Conservation (phyloP, 2,888 invertebrate species). For the Mycalesis mineus region DNA sequence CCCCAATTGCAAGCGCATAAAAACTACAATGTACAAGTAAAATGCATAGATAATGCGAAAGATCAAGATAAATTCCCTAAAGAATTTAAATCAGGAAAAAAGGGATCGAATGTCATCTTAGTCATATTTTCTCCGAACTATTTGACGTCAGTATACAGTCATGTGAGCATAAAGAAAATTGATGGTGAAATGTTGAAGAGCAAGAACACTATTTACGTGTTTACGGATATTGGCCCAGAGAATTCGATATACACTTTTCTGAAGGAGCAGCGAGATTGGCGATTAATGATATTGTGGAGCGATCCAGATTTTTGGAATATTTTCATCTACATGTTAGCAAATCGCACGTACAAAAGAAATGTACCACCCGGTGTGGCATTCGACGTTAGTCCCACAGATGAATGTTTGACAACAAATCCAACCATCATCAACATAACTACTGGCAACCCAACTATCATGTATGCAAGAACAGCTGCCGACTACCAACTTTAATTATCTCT, state of each 20-base stretch:
- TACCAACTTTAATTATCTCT: slow-evolving; percentile 61
- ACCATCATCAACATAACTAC: slow-evolving; percentile 40
- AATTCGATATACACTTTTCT: slow-evolving; percentile 68
- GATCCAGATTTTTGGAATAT: slow-evolving; percentile 62
- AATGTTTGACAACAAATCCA: slow-evolving; percentile 38
- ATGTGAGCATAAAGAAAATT: slow-evolving; percentile 67
- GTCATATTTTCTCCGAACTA: slow-evolving; percentile 67
- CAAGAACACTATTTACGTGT: slow-evolving; percentile 59
- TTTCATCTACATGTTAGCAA: slow-evolving; percentile 44
- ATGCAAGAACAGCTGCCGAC: slow-evolving; percentile 48
- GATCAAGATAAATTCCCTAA: slow-evolving; percentile 39
- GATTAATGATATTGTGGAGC: slow-evolving; percentile 56
- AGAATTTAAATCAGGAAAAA: slow-evolving; percentile 38
- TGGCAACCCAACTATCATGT: slow-evolving; percentile 45
- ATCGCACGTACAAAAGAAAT: slow-evolving; percentile 30
- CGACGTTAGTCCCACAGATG: slow-evolving; percentile 28
- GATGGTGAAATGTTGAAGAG: slow-evolving; percentile 60
- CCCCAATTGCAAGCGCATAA: slow-evolving; percentile 49
- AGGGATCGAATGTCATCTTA: slow-evolving; percentile 42
- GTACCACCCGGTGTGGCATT: slow-evolving; percentile 6
- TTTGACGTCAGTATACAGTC: slow-evolving; percentile 58
- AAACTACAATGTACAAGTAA: slow-evolving; percentile 43
- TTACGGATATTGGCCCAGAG: slow-evolving; percentile 61
- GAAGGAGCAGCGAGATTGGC: slow-evolving; percentile 59
- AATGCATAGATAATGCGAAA: slow-evolving; percentile 34